Conservation (phyloP, 2,888 invertebrate species). For the Idaea aversata region DNA sequence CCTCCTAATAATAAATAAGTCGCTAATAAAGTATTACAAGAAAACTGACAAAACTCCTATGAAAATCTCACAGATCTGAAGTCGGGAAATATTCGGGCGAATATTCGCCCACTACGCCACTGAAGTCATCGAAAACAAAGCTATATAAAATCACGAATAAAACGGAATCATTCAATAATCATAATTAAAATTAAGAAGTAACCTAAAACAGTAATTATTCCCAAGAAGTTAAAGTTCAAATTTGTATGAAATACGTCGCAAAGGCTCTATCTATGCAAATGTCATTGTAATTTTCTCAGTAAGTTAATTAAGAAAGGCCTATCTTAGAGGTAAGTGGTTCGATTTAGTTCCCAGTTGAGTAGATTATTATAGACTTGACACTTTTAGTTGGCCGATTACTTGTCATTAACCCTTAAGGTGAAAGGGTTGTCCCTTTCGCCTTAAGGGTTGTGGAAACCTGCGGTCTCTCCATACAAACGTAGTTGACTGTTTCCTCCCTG, state of each 20-base stretch:
- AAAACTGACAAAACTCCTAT: too few relatives aligned
- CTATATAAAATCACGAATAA: not conserved
- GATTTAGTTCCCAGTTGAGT: constrained; percentile 46
- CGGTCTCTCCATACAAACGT: too few relatives aligned
- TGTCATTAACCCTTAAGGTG: too few relatives aligned
- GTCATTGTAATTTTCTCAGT: constrained; percentile 27
- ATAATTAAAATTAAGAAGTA: not conserved
- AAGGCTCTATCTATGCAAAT: constrained; percentile 29
- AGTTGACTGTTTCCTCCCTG: too few relatives aligned
- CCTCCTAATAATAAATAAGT: too few relatives aligned
- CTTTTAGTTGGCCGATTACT: not conserved
- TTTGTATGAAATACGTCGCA: constrained; percentile 8
- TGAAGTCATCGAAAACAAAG: too few relatives aligned
- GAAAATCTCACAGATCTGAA: too few relatives aligned
- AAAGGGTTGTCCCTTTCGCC: too few relatives aligned
- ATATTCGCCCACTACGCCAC: too few relatives aligned
- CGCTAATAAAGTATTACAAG: too few relatives aligned
- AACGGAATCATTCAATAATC: not conserved
- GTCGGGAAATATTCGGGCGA: too few relatives aligned
- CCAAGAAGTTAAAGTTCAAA: constrained; percentile 7
- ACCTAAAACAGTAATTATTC: constrained; percentile 2
- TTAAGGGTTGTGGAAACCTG: too few relatives aligned
- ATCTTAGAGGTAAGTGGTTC: constrained; percentile 46
- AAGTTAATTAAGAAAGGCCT: constrained; percentile 30
- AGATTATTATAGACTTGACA: not conserved